Percentiles rank a stretch among this genome's conserved stretches.
phyloP scores from a whole-genome alignment of 2,888 invertebrate species.

The Sinohyriopsis cumingii region DNA sequence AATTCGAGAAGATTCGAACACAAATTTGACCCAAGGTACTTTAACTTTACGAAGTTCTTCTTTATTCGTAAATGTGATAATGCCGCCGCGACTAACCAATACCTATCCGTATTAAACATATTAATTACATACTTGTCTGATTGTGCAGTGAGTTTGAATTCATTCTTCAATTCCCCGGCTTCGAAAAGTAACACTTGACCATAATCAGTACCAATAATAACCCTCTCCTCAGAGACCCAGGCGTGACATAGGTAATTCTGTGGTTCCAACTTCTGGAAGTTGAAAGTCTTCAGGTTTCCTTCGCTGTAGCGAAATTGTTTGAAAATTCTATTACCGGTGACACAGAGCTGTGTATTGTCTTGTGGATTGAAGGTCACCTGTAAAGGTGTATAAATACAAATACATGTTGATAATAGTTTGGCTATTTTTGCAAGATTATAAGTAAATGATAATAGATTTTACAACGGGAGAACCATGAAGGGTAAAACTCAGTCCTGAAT shows the following conservation, averaged over 20 bases:
- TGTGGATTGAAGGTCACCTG: slow-evolving; percentile 85
- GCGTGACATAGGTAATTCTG: slow-evolving; percentile 82
- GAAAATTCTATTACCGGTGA: slow-evolving; percentile 79
- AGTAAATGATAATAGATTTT: no score
- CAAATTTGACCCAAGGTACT: no score
- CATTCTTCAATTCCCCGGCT: slow-evolving; percentile 82
- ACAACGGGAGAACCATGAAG: no score
- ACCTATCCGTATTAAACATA: background rate
- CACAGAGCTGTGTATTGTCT: slow-evolving; percentile 82
- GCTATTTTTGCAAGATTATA: no score
- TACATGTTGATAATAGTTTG: background rate
- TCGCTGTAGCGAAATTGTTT: slow-evolving; percentile 85
- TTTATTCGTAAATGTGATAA: no score
- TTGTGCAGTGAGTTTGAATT: slow-evolving; percentile 53
- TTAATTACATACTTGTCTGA: slow-evolving; percentile 40
- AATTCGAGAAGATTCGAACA: no score
- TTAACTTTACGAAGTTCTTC: no score
- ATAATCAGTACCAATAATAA: slow-evolving; percentile 85
- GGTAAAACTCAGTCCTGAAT: no score
- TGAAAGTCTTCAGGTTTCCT: slow-evolving; percentile 85
- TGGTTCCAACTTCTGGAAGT: slow-evolving; percentile 86
- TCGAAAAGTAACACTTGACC: slow-evolving; percentile 86
- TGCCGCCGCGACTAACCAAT: no score
- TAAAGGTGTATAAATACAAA: slow-evolving; percentile 20
- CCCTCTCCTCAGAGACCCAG: slow-evolving; percentile 87